Conservation (phyloP, 2,113 vertebrate species). For the Thoracochromis brauschi region DNA sequence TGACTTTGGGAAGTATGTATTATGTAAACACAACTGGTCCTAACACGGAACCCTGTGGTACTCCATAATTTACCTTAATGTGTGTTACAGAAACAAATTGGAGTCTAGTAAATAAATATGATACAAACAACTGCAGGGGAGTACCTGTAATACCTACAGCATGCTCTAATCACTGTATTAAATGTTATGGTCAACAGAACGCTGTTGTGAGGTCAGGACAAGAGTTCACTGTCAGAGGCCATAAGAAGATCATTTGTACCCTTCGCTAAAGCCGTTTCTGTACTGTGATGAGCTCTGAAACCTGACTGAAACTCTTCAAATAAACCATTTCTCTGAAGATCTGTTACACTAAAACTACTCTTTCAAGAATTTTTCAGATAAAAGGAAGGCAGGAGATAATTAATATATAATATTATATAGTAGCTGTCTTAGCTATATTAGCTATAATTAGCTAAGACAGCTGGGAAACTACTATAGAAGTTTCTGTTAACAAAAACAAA, state of each 20-base stretch:
- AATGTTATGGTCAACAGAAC: background rate
- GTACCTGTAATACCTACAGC: background rate
- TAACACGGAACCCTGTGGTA: background rate
- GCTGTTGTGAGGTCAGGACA: background rate
- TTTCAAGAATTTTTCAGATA: background rate
- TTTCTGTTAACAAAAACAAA: background rate
- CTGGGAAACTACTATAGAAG: background rate
- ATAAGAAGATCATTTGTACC: background rate
- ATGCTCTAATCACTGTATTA: background rate
- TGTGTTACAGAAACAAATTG: background rate
- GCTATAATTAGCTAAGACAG: background rate
- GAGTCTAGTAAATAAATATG: background rate
- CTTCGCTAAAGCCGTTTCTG: background rate
- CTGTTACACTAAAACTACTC: background rate
- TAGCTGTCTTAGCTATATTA: background rate
- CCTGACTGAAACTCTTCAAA: background rate
- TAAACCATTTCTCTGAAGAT: background rate
- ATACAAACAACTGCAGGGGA: background rate
- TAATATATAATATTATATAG: background rate
- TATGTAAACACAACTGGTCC: background rate
- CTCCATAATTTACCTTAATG: background rate
- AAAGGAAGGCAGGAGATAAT: background rate
- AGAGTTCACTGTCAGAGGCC: background rate
- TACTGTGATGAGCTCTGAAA: background rate
- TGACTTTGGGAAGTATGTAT: background rate